These are phyloP conservation scores for Eidolon dupreanum DNA, from an alignment of 2,797 vertebrate species.

Conservation along the genomic window DNA sequence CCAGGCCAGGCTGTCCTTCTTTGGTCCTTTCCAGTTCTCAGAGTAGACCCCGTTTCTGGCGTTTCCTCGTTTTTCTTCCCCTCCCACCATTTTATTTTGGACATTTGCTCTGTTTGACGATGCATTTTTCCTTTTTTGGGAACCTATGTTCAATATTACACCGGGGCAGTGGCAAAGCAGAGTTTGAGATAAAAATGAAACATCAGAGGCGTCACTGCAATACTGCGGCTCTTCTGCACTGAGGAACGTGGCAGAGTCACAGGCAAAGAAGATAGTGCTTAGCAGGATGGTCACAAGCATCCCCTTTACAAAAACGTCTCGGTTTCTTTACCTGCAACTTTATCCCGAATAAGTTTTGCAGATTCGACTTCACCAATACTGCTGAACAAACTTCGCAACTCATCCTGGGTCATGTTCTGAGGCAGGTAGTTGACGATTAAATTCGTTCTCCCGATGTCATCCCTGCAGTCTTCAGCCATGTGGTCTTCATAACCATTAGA, in stretches of 20 bases:
- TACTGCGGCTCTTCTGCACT: neutral
- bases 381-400: constrained; percentile 97
- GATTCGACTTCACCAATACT: constrained; percentile 98
- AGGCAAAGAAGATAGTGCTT: neutral
- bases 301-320: neutral
- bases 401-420: constrained; percentile 99
- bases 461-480: constrained; percentile 97
- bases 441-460: constrained; percentile 95
- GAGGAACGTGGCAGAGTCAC: neutral
- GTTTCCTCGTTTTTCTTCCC: neutral
- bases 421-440: constrained; percentile 99
- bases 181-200: neutral
- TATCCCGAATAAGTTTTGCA: constrained; percentile 98
- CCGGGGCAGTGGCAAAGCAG: neutral
- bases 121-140: neutral
- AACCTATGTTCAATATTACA: neutral
- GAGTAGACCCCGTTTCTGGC: neutral
- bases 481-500: constrained; percentile 99
- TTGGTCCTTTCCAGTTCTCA: neutral
- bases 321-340: constrained; percentile 94
- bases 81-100: neutral
- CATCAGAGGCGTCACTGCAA: neutral
- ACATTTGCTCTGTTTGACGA: neutral
- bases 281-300: neutral
- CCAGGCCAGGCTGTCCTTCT: neutral